Evolutionary conservation across 1,140 invertebrate species (phyloP).

Genomic region (Eumaeus atala): DNA sequence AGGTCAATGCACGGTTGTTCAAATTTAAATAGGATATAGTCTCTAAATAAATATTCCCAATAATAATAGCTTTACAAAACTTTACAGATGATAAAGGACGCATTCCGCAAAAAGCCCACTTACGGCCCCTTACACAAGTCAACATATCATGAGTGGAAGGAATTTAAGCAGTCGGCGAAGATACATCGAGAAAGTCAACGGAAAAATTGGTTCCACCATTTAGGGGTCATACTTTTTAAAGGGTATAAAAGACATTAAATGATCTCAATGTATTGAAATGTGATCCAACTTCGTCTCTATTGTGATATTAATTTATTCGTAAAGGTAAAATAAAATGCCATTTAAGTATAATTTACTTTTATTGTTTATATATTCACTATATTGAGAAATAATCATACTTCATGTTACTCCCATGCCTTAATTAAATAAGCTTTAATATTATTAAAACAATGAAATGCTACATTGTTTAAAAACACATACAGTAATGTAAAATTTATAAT

Average conservation of each 20-base stretch:
- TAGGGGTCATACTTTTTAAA: not conserved
- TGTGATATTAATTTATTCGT: conserved; percentile 2
- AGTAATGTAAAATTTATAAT: conserved; percentile 10
- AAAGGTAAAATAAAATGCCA: not conserved
- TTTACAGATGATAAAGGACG: not conserved
- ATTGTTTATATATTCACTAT: conserved; percentile 10
- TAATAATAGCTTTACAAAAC: no score
- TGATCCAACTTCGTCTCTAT: not conserved
- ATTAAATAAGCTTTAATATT: not conserved
- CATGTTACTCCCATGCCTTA: not conserved
- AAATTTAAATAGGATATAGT: no score
- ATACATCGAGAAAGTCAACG: not conserved
- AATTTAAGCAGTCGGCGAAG: not conserved
- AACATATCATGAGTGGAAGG: not conserved
- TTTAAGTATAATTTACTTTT: conserved; percentile 4
- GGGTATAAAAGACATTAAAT: not conserved
- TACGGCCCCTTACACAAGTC: not conserved
- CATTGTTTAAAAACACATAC: conserved; percentile 5
- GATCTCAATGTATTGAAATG: not conserved
- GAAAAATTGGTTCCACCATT: not conserved
- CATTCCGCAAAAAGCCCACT: not conserved
- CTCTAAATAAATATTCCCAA: no score
- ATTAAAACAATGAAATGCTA: conserved; percentile 2
- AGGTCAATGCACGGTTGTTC: no score
- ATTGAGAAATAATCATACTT: conserved; percentile 5